These are phyloP conservation scores for Sthenelais limicola DNA, from an alignment of 2,888 invertebrate genomes.

Conservation along the genomic window DNA sequence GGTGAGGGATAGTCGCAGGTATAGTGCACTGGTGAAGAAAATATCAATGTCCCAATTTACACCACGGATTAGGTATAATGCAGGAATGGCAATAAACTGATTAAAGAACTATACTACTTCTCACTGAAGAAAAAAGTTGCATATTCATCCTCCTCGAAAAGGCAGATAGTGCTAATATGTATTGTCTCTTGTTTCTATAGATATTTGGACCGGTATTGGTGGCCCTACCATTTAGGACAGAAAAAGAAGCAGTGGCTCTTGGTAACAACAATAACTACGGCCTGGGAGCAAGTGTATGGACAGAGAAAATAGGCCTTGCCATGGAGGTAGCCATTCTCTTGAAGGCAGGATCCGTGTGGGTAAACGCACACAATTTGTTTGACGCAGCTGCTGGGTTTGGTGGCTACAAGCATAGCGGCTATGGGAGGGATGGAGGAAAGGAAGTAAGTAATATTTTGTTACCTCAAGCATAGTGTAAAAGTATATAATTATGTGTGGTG, in stretches of 20 bases:
- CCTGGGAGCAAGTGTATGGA: slow-evolving; percentile 76
- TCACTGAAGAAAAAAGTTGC: no score
- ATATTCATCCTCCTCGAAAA: not conserved
- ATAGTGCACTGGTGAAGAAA: no score
- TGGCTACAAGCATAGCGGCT: slow-evolving; percentile 75
- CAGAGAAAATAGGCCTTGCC: slow-evolving; percentile 75
- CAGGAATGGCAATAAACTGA: no score
- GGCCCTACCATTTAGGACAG: slow-evolving; percentile 75
- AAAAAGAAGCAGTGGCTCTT: slow-evolving; percentile 76
- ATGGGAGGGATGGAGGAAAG: slow-evolving; percentile 74
- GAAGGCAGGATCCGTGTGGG: slow-evolving; percentile 76
- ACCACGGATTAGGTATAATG: no score
- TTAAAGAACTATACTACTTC: no score
- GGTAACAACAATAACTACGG: slow-evolving; percentile 76
- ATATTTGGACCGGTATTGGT: slow-evolving; percentile 74
- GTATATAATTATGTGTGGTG: no score
- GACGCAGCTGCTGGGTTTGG: slow-evolving; percentile 75
- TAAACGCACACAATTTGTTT: slow-evolving; percentile 75
- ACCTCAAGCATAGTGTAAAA: no score
- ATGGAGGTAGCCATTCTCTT: slow-evolving; percentile 75
- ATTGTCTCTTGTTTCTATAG: slow-evolving; percentile 54
- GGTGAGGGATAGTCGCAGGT: no score
- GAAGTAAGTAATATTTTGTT: slow-evolving; percentile 71
- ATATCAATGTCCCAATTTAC: no score
- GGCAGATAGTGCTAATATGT: not conserved